Evolutionary conservation across 2,888 invertebrate genomes (phyloP).

Genomic region (Scaptomyza reducta): DNA sequence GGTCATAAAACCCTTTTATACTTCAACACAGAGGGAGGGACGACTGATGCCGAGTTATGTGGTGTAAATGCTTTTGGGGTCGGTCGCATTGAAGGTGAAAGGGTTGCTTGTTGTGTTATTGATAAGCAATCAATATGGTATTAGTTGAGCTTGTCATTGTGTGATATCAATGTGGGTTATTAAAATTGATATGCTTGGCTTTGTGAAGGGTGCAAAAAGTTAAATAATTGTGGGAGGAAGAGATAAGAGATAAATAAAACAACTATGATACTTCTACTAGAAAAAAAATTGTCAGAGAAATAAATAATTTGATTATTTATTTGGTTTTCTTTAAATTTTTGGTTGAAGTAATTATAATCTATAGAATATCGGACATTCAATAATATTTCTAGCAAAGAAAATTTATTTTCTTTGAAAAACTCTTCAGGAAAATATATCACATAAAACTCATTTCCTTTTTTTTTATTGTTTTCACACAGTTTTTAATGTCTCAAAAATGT

Average conservation of each 20-base stretch:
- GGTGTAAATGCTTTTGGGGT: conserved; percentile 62
- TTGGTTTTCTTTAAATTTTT: no score
- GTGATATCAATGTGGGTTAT: conserved; percentile 62
- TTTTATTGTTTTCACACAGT: conserved; percentile 5
- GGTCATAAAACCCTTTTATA: conserved; percentile 80
- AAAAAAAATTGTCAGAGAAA: no score
- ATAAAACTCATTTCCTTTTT: neutral
- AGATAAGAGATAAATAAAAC: neutral
- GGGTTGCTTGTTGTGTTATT: conserved; percentile 48
- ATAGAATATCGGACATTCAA: no score
- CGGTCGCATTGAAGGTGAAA: conserved; percentile 23
- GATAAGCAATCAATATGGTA: conserved; percentile 75
- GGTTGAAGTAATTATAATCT: no score
- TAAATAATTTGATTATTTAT: no score
- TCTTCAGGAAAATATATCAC: neutral
- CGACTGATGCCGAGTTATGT: conserved; percentile 74
- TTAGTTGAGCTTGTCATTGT: conserved; percentile 74
- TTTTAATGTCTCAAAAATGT: conserved; percentile 33
- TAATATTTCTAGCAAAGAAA: no score
- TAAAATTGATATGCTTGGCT: conserved; percentile 53
- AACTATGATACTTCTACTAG: no score
- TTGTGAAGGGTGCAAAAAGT: conserved; percentile 7
- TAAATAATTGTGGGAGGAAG: rapidly evolving
- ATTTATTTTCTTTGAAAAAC: no score
- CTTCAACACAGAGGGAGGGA: conserved; percentile 66